Conservation (phyloP, 1,140 invertebrate species). For the Drosophila simulans region DNA sequence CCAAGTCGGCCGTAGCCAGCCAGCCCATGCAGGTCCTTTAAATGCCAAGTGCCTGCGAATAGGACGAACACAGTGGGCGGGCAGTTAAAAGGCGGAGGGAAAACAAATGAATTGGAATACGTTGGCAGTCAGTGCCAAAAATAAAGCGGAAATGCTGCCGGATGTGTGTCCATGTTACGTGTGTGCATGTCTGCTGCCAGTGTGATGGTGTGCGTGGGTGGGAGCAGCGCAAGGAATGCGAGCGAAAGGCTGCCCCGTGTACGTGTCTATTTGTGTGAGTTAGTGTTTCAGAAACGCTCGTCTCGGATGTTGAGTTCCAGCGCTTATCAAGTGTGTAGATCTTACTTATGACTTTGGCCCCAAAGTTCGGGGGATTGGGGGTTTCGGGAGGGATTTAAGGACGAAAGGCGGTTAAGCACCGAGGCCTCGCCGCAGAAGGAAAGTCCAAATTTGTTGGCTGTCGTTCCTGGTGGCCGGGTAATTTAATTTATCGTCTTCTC, state of each 20-base stretch:
- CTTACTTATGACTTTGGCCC: constrained; percentile 78
- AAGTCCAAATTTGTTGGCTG: constrained; percentile 79
- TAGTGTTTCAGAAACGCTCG: constrained; percentile 78
- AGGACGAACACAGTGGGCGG: not conserved
- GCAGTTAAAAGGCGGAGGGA: constrained; percentile 68
- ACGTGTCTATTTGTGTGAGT: constrained; percentile 81
- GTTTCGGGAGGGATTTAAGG: constrained; percentile 4
- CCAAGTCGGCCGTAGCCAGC: constrained; percentile 16
- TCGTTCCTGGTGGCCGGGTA: constrained; percentile 61
- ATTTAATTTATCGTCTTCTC: constrained; percentile 83
- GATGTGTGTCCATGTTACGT: constrained; percentile 46
- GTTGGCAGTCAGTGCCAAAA: constrained; percentile 66
- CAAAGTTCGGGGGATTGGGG: not conserved
- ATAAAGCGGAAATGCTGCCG: constrained; percentile 75
- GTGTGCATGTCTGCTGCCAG: not conserved
- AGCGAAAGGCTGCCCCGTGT: constrained; percentile 23
- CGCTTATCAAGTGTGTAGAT: constrained; percentile 81
- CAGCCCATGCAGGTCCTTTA: constrained; percentile 7
- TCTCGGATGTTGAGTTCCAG: constrained; percentile 76
- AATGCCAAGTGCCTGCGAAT: constrained; percentile 40
- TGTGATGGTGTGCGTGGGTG: constrained; percentile 1
- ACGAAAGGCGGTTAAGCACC: constrained; percentile 22
- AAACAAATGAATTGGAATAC: constrained; percentile 82
- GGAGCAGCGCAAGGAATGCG: no score
- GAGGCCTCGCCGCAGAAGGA: constrained; percentile 52